Base-by-base conservation (phyloP, 2,888 invertebrate genomes). In the Idaea aversata region DNA sequence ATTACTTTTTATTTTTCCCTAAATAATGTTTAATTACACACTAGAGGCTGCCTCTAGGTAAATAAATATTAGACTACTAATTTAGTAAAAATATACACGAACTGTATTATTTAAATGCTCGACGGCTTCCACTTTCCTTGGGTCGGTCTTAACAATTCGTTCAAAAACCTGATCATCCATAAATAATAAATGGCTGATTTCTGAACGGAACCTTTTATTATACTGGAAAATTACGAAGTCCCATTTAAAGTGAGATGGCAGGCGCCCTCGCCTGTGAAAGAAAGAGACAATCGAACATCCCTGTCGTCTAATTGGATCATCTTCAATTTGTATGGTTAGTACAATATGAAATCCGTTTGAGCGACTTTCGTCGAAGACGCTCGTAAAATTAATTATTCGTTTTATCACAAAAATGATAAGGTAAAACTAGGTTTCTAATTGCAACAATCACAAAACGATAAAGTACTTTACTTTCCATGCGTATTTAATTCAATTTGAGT, bases 291-390 rank as follows among this genome's bases (percentile, higher is more conserved):
- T 69, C 66, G 5, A 16, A 57, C n/a, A 62, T 63, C 72, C 47
- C 47, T 72, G 68, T 73, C 70, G 70, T 71, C 70, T 72, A 62
- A 71, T 57, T 65, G 7, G 63, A 16, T 47, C 57, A 15, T 71
- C 70, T 78, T 73, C 2, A 69, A 73, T 68, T 80, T 77, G 3
- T 61, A 36, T 57, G 78, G 58, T 57, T 84, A 71, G 64, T 75
- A 77, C 77, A 82, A 83, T 75, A 85, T 83, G 82, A 86, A 69
- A 85, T 83, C 81, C 82, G 85, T 83, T 82, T 80, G 80, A 80
- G 81, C 82, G 81, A 86, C 81, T 78, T 77, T 79, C 73, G 75
- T 76, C 73, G 82, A 80, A 85, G 88, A 89, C 88, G 88, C 88
- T 88, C 79, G 73, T 75, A 77, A 47, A 79, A 78, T 77, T 77